Percentiles rank a stretch among this genome's conserved stretches.
Conservation (phyloP, 1,140 invertebrate species). For the Druon quercuslanigerum region DNA sequence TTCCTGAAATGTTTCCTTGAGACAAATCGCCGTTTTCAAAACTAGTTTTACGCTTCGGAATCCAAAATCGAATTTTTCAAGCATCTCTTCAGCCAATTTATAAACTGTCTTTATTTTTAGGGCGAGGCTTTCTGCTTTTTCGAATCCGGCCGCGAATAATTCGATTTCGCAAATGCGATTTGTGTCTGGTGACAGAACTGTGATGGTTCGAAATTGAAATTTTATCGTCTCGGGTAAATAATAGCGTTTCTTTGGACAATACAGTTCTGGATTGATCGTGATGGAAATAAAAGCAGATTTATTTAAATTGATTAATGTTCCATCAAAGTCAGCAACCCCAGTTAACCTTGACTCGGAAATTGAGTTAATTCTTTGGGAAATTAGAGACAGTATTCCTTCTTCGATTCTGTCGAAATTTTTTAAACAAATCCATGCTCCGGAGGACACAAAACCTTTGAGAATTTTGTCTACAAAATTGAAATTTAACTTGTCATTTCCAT, state of each 20-base stretch:
- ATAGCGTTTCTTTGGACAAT: constrained; percentile 77
- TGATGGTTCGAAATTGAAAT: constrained; percentile 81
- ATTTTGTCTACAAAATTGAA: constrained; percentile 79
- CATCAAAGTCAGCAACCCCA: constrained; percentile 78
- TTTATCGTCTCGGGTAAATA: constrained; percentile 82
- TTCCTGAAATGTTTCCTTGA: constrained; percentile 79
- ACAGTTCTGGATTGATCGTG: constrained; percentile 77
- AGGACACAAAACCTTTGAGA: constrained; percentile 80
- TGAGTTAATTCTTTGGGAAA: constrained; percentile 76
- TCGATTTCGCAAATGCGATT: constrained; percentile 81
- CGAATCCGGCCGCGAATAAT: constrained; percentile 82
- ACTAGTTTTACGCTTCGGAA: constrained; percentile 76
- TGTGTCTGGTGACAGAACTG: constrained; percentile 83
- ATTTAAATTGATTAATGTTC: constrained; percentile 78
- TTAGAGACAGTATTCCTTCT: constrained; percentile 75
- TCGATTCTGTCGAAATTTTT: constrained; percentile 83
- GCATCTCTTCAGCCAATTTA: constrained; percentile 79
- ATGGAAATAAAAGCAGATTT: constrained; percentile 79
- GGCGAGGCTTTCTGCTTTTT: constrained; percentile 77
- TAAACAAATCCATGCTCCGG: constrained; percentile 83
- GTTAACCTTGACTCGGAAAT: constrained; percentile 75
- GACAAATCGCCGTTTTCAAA: constrained; percentile 70
- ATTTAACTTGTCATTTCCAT: constrained; percentile 80
- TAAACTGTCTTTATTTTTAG: constrained; percentile 80
- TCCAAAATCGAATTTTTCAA: constrained; percentile 81